These are phyloP conservation scores for Eudasyphora cyanicolor DNA, from an alignment of 2,888 invertebrate species.

Conservation along the genomic window DNA sequence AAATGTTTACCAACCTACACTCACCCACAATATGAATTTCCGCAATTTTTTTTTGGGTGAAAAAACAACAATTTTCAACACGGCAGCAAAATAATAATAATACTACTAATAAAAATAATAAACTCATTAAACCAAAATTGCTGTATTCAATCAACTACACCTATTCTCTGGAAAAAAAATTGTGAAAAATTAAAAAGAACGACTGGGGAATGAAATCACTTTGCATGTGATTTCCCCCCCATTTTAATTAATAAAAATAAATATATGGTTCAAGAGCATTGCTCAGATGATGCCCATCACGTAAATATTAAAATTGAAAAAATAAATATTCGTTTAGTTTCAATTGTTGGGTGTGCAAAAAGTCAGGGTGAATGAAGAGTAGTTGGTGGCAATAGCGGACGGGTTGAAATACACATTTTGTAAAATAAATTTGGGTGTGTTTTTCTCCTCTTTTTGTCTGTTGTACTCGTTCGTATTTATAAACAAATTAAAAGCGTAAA, in stretches of 20 bases:
- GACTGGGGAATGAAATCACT: not conserved
- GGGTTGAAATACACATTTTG: not conserved
- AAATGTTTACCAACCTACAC: not conserved
- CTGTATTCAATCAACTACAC: too few species aligned
- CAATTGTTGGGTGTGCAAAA: not conserved
- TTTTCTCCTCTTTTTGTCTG: too few species aligned
- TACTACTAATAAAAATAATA: too few species aligned
- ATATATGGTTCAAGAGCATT: slow-evolving; percentile 13
- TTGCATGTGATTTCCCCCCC: not conserved
- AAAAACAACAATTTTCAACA: not conserved
- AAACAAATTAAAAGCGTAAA: slow-evolving; percentile 28
- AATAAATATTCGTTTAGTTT: not conserved
- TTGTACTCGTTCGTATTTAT: too few species aligned
- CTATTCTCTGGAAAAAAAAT: not conserved
- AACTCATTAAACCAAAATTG: not conserved
- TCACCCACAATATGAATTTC: too few species aligned
- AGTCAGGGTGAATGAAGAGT: not conserved
- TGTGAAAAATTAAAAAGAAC: not conserved
- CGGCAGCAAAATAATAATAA: not conserved
- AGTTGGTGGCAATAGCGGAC: not conserved
- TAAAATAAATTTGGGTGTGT: slow-evolving; percentile 28
- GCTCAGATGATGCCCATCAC: slow-evolving; percentile 12
- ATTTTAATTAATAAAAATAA: slow-evolving; percentile 12
- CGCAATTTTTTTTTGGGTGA: not conserved
- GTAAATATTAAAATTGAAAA: not conserved